Evolutionary conservation across 1,140 invertebrate genomes (phyloP).

Genomic region (Homarus americanus): DNA sequence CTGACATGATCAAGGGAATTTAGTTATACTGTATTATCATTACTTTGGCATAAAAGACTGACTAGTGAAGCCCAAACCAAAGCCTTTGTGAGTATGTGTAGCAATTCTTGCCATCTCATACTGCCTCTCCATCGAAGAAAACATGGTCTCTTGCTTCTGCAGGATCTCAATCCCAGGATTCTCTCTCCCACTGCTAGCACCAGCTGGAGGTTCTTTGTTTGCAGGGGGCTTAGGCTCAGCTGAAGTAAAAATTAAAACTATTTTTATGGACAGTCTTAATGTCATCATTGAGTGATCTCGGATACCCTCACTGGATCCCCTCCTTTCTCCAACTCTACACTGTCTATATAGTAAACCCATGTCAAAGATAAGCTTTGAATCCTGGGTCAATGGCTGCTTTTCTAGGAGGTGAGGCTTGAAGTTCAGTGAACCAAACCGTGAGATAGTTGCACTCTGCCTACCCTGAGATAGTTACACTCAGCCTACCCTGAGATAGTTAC

Average conservation of each 20-base stretch:
- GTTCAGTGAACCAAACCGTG: too few species aligned
- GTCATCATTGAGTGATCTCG: too few species aligned
- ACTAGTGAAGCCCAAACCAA: conserved; percentile 80
- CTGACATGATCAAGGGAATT: neutral
- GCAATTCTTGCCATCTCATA: conserved; percentile 81
- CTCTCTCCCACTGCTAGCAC: neutral
- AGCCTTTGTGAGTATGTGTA: conserved; percentile 81
- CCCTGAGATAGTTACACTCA: too few species aligned
- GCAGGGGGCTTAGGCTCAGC: neutral
- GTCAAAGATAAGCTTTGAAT: too few species aligned
- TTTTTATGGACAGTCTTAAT: too few species aligned
- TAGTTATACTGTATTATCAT: neutral
- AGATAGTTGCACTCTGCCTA: too few species aligned
- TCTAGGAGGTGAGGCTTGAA: too few species aligned
- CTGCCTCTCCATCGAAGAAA: conserved; percentile 80
- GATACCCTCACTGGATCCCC: too few species aligned
- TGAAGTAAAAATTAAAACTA: neutral
- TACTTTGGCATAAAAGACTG: conserved; percentile 75
- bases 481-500: too few species aligned
- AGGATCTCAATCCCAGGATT: conserved; percentile 60
- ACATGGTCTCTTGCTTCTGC: conserved; percentile 79
- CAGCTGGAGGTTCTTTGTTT: neutral
- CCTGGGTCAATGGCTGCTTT: too few species aligned
- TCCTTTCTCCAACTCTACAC: too few species aligned
- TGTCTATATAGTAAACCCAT: too few species aligned